These are phyloP conservation scores for Sakesphorus luctuosus DNA, from an alignment of 2,113 vertebrate genomes.

Conservation along the genomic window DNA sequence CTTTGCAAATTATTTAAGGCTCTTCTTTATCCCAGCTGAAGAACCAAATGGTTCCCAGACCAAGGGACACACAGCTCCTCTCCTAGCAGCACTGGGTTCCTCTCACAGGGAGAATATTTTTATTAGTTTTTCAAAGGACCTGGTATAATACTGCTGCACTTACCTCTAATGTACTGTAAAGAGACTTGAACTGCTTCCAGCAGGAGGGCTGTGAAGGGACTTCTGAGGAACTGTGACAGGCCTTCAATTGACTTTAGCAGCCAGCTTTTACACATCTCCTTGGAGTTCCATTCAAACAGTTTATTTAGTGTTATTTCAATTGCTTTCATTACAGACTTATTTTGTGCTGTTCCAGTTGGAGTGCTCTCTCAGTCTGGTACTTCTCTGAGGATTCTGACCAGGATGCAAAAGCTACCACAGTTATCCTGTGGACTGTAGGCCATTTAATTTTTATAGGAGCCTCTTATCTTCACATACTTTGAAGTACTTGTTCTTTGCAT, in stretches of 20 bases:
- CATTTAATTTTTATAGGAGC: not conserved
- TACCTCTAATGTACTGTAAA: conserved; percentile 28
- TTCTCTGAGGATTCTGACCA: not conserved
- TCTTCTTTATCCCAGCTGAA: not conserved
- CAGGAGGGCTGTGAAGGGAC: conserved; percentile 16
- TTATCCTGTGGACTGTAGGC: not conserved
- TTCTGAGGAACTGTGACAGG: conserved; percentile 32
- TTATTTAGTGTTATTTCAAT: conserved; percentile 56
- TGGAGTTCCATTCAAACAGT: conserved; percentile 31
- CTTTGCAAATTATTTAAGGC: not conserved
- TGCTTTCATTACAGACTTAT: conserved; percentile 38
- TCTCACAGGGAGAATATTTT: not conserved
- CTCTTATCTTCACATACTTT: conserved; percentile 24
- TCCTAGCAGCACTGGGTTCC: conserved; percentile 5
- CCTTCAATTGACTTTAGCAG: conserved; percentile 45
- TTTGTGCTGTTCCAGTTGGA: conserved; percentile 35
- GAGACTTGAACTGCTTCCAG: conserved; percentile 18
- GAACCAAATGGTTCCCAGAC: not conserved
- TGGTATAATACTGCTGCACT: not conserved
- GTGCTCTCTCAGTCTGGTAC: not conserved
- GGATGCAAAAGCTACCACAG: not conserved
- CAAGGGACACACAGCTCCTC: not conserved
- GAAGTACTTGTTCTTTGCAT: conserved; percentile 22
- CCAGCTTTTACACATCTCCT: conserved; percentile 40
- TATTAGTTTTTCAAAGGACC: conserved; percentile 25